Percentiles rank a stretch among this genome's conserved stretches.
These are phyloP conservation scores for Orthonychiurus folsomi DNA, from an alignment of 2,888 invertebrate genomes.

Conservation along the genomic window DNA sequence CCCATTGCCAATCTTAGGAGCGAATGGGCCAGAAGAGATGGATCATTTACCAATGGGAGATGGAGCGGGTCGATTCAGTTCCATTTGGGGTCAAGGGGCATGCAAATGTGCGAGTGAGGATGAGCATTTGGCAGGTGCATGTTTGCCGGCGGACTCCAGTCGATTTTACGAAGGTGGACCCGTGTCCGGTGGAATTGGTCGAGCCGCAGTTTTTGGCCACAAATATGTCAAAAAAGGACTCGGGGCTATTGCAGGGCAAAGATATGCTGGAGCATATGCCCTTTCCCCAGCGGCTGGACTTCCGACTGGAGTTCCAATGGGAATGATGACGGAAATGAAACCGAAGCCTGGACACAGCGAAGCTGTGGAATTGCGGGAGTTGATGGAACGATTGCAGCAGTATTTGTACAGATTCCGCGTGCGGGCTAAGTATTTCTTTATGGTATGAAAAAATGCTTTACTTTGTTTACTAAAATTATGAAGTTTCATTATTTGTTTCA, in stretches of 20 bases:
- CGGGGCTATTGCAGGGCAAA: constrained; percentile 30
- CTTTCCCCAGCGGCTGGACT: constrained; percentile 31
- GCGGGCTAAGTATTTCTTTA: constrained; percentile 60
- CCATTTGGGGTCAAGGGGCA: constrained; percentile 28
- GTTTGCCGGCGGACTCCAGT: constrained; percentile 28
- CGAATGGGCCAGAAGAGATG: constrained; percentile 32
- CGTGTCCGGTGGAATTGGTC: constrained; percentile 33
- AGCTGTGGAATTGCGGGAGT: constrained; percentile 44
- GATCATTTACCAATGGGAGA: constrained; percentile 19
- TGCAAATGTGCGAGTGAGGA: constrained; percentile 37
- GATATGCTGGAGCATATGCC: constrained; percentile 34
- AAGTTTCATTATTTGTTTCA: constrained; percentile 1
- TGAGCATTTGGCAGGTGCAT: constrained; percentile 30
- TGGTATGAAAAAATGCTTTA: constrained; percentile 46
- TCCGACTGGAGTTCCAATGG: constrained; percentile 53
- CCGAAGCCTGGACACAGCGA: constrained; percentile 49
- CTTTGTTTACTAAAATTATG: background rate
- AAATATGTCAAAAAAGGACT: constrained; percentile 29
- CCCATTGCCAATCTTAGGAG: constrained; percentile 44
- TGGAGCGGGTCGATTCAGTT: constrained; percentile 31
- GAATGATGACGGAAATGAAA: constrained; percentile 41
- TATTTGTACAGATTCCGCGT: constrained; percentile 57
- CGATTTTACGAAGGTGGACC: constrained; percentile 39
- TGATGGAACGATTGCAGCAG: constrained; percentile 57
- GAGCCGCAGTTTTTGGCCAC: constrained; percentile 32